Evolutionary conservation across 2,888 invertebrate species (phyloP).

Genomic region (Athalia rosae): DNA sequence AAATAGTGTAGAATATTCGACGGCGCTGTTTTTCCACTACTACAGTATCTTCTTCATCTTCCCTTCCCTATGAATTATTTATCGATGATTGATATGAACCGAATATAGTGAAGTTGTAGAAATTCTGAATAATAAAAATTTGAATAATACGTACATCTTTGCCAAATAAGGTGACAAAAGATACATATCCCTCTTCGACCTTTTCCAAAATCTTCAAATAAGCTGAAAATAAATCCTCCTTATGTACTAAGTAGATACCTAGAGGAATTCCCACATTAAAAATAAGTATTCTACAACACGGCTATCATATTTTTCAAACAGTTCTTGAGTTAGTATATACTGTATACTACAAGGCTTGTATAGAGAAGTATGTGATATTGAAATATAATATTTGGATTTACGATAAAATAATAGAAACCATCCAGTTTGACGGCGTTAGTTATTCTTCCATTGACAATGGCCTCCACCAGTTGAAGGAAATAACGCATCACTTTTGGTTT

Average conservation of each 20-base stretch:
- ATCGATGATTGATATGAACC: background rate
- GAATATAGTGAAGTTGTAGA: background rate
- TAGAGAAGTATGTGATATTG: background rate
- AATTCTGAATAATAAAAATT: constrained; percentile 1
- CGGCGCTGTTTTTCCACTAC: constrained; percentile 60
- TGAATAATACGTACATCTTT: constrained; percentile 53
- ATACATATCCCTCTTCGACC: constrained; percentile 61
- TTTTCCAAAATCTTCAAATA: constrained; percentile 59
- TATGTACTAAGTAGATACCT: background rate
- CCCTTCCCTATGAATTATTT: constrained; percentile 57
- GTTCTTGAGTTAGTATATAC: background rate
- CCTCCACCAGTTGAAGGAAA: constrained; percentile 63
- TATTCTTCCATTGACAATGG: constrained; percentile 63
- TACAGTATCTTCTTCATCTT: constrained; percentile 62
- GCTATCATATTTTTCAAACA: background rate
- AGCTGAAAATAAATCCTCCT: constrained; percentile 21
- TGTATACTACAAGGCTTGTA: background rate
- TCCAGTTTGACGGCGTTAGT: constrained; percentile 63
- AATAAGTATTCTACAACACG: background rate
- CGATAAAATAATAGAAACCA: constrained; percentile 54
- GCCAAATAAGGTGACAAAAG: constrained; percentile 60
- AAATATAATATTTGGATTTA: constrained; percentile 4
- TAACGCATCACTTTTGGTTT: constrained; percentile 63
- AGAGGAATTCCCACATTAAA: background rate
- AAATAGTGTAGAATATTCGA: constrained; percentile 60